Evolutionary conservation across 2,888 invertebrate genomes (phyloP).

Genomic region (Pollenia labialis): DNA sequence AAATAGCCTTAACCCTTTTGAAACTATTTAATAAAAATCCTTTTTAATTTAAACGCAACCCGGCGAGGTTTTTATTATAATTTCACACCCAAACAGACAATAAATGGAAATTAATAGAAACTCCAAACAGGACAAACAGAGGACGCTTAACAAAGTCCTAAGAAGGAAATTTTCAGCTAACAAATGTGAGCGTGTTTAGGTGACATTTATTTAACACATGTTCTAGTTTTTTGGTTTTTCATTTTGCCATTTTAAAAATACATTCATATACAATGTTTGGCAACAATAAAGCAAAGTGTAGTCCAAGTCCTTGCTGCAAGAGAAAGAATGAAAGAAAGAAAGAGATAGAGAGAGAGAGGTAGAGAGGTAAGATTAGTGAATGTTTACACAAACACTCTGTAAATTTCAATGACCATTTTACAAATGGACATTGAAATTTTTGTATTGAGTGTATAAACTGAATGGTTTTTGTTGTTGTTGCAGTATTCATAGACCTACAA

Average conservation of each 20-base stretch:
- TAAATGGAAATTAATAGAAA: conserved; percentile 70
- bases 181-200: conserved; percentile 64
- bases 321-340: not conserved
- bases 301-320: conserved; percentile 47
- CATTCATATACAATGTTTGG: conserved; percentile 47
- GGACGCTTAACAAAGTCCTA: conserved; percentile 11
- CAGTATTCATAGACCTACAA: conserved; percentile 49
- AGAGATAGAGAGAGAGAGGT: not conserved
- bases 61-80: conserved; percentile 69
- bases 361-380: too few species aligned
- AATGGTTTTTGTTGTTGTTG: not conserved
- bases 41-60: conserved; percentile 55
- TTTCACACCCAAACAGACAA: conserved; percentile 74
- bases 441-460: not conserved
- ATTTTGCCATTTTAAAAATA: not conserved
- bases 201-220: conserved; percentile 66
- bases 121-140: conserved; percentile 26
- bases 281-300: conserved; percentile 55
- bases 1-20: conserved; percentile 43
- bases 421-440: conserved; percentile 63
- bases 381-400: too few species aligned
- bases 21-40: conserved; percentile 13
- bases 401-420: conserved; percentile 47
- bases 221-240: conserved; percentile 10
- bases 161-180: conserved; percentile 16